Evolutionary conservation across 2,888 invertebrate species (phyloP).

Genomic region (Machimus atricapillus): DNA sequence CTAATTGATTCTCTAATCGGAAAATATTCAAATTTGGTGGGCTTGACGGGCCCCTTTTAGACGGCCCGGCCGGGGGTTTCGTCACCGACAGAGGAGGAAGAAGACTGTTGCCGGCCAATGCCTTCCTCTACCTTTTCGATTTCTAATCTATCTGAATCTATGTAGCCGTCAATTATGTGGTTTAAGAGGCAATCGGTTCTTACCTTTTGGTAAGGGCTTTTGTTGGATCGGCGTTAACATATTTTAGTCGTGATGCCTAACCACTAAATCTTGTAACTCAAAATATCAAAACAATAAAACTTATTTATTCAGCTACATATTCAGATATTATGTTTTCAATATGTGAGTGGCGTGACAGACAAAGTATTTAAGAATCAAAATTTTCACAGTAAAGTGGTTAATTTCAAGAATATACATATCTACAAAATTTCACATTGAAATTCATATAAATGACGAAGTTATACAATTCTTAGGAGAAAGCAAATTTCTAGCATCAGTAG

Average conservation of each 20-base stretch:
- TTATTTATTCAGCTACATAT: too few relatives aligned
- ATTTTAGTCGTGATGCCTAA: not conserved
- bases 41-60: not conserved
- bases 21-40: not conserved
- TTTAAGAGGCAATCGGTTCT: not conserved
- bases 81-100: not conserved
- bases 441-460: not conserved
- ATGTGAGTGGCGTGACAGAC: too few relatives aligned
- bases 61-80: not conserved
- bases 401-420: not conserved
- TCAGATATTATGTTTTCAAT: too few relatives aligned
- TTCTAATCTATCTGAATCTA: not conserved
- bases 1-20: not conserved
- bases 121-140: not conserved
- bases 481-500: not conserved
- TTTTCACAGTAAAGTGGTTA: too few relatives aligned
- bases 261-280: not conserved
- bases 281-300: not conserved
- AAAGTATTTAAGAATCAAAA: too few relatives aligned
- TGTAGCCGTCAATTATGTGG: not conserved
- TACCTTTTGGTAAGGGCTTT: not conserved
- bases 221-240: not conserved
- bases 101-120: not conserved
- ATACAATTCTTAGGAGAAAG: too few relatives aligned
- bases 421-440: not conserved